These are phyloP conservation scores for Malacoctenus gilli DNA, from an alignment of 2,797 vertebrate genomes.

Conservation along the genomic window DNA sequence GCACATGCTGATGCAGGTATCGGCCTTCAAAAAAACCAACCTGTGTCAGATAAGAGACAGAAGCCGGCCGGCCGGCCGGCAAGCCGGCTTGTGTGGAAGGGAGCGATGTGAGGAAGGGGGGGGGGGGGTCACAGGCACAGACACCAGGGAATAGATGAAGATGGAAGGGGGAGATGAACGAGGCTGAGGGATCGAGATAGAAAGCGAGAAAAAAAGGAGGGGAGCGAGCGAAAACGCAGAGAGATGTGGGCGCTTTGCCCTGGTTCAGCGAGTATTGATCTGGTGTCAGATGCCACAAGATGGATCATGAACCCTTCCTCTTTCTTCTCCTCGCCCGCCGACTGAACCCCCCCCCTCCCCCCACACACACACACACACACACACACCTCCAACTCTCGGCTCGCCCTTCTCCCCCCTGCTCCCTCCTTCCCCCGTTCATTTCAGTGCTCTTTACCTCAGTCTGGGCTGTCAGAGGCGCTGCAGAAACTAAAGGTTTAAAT, in stretches of 20 bases:
- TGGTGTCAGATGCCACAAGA: slow-evolving; percentile 65
- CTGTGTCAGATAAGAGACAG: slow-evolving; percentile 3
- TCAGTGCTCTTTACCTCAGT: slow-evolving; percentile 18
- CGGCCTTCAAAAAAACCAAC: slow-evolving; percentile 26
- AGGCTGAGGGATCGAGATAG: slow-evolving; percentile 23
- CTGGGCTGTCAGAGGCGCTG: slow-evolving; percentile 15
- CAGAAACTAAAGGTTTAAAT: slow-evolving; percentile 19
- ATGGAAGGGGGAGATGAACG: slow-evolving; percentile 24
- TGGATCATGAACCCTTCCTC: slow-evolving; percentile 54
- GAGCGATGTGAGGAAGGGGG: slow-evolving; percentile 7
- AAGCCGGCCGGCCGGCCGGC: no score
- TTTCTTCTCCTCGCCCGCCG: slow-evolving; percentile 40
- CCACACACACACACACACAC: slow-evolving; percentile 28
- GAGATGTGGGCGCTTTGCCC: slow-evolving; percentile 51
- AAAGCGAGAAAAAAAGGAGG: slow-evolving; percentile 20
- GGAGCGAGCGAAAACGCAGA: slow-evolving; percentile 19
- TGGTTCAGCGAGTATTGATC: slow-evolving; percentile 70
- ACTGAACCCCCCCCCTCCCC: slow-evolving; percentile 27
- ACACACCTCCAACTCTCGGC: slow-evolving; percentile 23
- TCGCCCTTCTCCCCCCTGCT: neutral
- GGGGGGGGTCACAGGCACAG: slow-evolving; percentile 42
- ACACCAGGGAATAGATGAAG: slow-evolving; percentile 31
- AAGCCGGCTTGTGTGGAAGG: slow-evolving; percentile 5
- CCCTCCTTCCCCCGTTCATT: slow-evolving; percentile 23
- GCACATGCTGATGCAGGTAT: neutral